Percentiles rank a stretch among this genome's conserved stretches.
These are phyloP conservation scores for Diachrysia chrysitis DNA, from an alignment of 2,888 invertebrate species.

Conservation along the genomic window DNA sequence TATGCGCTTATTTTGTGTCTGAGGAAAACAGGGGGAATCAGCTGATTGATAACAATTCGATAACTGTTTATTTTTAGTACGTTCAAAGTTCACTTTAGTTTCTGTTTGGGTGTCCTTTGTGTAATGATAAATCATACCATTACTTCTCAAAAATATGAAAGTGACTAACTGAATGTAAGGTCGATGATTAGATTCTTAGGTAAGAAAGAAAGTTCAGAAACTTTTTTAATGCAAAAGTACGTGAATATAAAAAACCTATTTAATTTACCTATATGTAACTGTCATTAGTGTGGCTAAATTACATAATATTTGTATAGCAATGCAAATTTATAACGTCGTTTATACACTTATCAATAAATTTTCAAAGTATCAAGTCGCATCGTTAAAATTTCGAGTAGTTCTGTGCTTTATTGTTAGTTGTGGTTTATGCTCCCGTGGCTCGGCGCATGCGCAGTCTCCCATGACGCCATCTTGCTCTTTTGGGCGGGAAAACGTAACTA, in stretches of 20 bases:
- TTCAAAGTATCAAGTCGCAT: constrained; percentile 29
- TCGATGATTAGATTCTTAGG: too few species aligned
- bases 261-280: too few species aligned
- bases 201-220: too few species aligned
- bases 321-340: too few species aligned
- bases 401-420: constrained; percentile 68
- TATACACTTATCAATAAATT: constrained; percentile 3
- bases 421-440: constrained; percentile 83
- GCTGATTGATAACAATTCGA: not conserved
- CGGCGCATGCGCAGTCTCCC: constrained; percentile 78
- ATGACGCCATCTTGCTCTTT: constrained; percentile 82
- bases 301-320: not conserved
- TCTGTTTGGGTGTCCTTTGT: not conserved
- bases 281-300: too few species aligned
- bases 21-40: not conserved
- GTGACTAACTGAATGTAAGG: too few species aligned
- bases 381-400: constrained; percentile 51
- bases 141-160: too few species aligned
- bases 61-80: not conserved
- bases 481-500: constrained; percentile 79
- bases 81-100: not conserved
- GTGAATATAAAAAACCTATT: too few species aligned
- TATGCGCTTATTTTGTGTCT: constrained; percentile 26
- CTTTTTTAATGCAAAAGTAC: too few species aligned
- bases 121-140: not conserved